Evolutionary conservation across 2,888 invertebrate species (phyloP), one percentile per base, ranked within the genome.

Genomic region (Lepidochitona cinerea): DNA sequence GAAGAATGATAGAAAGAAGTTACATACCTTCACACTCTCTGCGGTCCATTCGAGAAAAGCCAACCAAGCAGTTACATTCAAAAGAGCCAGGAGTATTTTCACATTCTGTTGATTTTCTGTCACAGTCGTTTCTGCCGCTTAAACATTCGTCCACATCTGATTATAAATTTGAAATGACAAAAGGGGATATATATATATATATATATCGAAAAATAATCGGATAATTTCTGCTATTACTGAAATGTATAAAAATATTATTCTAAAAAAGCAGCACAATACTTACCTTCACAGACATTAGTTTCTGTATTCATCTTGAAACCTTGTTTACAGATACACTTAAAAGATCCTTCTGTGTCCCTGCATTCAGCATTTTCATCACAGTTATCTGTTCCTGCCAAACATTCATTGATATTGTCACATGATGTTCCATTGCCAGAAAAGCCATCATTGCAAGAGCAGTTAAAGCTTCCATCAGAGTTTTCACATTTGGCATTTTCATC

Each of bases 271-370:
- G 9, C 18, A 12, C 36, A 52, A 49, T 54, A 53, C 36, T 29
- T 26, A 49, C 36, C 37, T 53, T 70, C 32, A 49, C 73, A 74
- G 9, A 41, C 37, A n/a, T 72, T 65, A 1, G n/a, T 36, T n/a
- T 74, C 64, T 1, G 65, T 71, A 35, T 74, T 72, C 9, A 73
- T 72, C 33, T 54, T 33, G 68, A 37, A 74, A 18, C 74, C 74
- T 26, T 70, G 54, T 12, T 70, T 49, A 33, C 70, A 70, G 54
- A 41, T 5, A 36, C 70, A 70, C 14, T 70, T 36, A 18, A 53
- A 53, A 23, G 53, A 49, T 33, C 53, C 53, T 0, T 59, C 70
- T 59, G 26, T 59, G 4, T 41, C 36, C 7, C 29, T n/a, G 18
- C 70, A 37, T 37, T 59, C 59, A 2, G 59, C 59, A 29, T 59